Evolutionary conservation across 2,113 vertebrate species (phyloP), one percentile per base, ranked within the genome.

Genomic region (Podiceps cristatus): DNA sequence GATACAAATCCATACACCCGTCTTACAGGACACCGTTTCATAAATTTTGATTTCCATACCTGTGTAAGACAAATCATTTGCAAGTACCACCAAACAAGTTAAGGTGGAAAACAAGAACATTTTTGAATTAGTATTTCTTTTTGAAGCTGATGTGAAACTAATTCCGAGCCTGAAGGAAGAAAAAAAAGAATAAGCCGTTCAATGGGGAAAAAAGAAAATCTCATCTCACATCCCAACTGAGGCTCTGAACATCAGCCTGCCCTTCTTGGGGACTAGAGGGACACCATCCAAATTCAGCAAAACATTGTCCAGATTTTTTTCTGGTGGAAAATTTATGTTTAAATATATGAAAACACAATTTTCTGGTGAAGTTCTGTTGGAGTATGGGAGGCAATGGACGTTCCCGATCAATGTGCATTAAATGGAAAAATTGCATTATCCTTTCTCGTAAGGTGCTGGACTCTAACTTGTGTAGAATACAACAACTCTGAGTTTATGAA

Each of bases 221-320:
- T 35, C 1, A 1, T 42, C 63, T 79, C 16, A 7, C 24, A 7
- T 67, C 31, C 33, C 0, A 0, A 3, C 13, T 1, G 5, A 49
- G 44, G 27, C 31, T 66, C 23, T 44, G 40, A 71, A 79, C 8
- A 16, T 23, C 55, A 69, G 62, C 5, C 45, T 72, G 33, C 10
- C 18, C 22, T 37, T 68, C 42, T 29, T 18, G 31, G 28, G 17
- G 28, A 24, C 20, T 42, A 78, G 47, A 40, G 27, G 40, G 78
- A n/a, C 11, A 47, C 22, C 25, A 73, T 17, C 11, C 10, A 63
- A 68, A 74, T 58, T 42, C 62, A 68, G 22, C 25, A 53, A 62
- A 88, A 58, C 3, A 9, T 11, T 37, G 19, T 71, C 18, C 13
- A 27, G 10, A 7, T 44, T 9, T 17, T 24, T 56, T 74, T 42